Conservation (phyloP, 2,113 vertebrate species). For the Pipra filicauda region DNA sequence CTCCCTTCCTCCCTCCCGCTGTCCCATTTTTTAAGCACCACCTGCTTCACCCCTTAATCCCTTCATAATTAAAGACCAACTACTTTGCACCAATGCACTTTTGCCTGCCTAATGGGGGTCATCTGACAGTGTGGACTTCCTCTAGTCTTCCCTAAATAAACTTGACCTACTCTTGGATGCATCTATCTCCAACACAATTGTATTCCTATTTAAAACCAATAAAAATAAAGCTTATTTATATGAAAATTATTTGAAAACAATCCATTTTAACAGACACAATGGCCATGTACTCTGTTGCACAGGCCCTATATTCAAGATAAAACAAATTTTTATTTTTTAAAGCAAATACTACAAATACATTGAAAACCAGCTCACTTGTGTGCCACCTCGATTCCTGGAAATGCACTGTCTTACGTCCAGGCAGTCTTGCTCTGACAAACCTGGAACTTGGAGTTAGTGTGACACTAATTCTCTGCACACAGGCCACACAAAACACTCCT, state of each 20-base stretch:
- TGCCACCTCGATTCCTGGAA: background rate
- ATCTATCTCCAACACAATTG: background rate
- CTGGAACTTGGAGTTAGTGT: background rate
- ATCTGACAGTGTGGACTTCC: background rate
- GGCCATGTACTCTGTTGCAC: background rate
- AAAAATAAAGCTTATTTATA: background rate
- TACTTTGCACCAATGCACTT: background rate
- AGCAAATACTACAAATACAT: background rate
- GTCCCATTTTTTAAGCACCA: background rate
- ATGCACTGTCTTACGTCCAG: background rate
- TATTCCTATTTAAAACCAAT: background rate
- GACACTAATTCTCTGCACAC: background rate
- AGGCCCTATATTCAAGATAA: background rate
- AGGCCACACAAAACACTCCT: background rate
- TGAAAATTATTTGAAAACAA: background rate
- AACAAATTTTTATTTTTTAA: background rate
- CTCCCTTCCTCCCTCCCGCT: background rate
- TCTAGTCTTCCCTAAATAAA: background rate
- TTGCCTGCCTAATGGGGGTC: background rate
- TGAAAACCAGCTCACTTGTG: background rate
- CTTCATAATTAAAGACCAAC: background rate
- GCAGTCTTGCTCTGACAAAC: background rate
- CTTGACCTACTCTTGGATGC: background rate
- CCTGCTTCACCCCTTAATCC: background rate
- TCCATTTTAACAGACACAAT: background rate